Percentiles rank a stretch among this genome's conserved stretches.
Conservation (phyloP, 1,140 invertebrate genomes). For the Drosophila pandora region DNA sequence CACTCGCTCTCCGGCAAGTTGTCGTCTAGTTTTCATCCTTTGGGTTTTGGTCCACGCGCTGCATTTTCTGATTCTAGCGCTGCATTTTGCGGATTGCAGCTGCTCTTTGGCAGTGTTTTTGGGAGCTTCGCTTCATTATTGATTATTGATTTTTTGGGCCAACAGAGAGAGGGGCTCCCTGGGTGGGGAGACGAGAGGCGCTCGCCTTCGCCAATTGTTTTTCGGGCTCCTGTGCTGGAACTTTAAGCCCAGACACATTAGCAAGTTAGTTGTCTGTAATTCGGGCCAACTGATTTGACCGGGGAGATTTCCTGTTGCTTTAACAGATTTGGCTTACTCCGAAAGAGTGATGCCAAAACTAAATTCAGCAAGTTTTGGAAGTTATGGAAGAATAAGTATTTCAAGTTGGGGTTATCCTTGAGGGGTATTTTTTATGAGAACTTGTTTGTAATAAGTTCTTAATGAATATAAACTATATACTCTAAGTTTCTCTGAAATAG, state of each 20-base stretch:
- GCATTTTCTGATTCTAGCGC: slow-evolving; percentile 45
- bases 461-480: too few species aligned
- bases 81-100: slow-evolving; percentile 68
- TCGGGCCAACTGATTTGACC: slow-evolving; percentile 29
- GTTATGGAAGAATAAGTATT: slow-evolving; percentile 1
- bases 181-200: not conserved
- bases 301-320: slow-evolving; percentile 39
- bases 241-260: slow-evolving; percentile 52
- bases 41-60: slow-evolving; percentile 47
- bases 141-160: slow-evolving; percentile 76
- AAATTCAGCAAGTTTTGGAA: slow-evolving; percentile 17
- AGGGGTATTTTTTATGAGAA: too few species aligned
- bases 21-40: slow-evolving; percentile 54
- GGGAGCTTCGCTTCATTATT: slow-evolving; percentile 62
- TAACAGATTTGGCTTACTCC: slow-evolving; percentile 27
- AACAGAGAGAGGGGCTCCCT: not conserved
- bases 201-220: slow-evolving; percentile 36
- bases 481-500: too few species aligned
- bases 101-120: slow-evolving; percentile 58
- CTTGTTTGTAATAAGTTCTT: too few species aligned
- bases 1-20: slow-evolving; percentile 17
- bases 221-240: slow-evolving; percentile 20
- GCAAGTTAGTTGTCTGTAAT: slow-evolving; percentile 39
- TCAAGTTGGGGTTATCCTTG: not conserved
- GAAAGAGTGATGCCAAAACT: not conserved